Base-by-base conservation (phyloP, 2,888 invertebrate genomes). In the Eilema sororculum region DNA sequence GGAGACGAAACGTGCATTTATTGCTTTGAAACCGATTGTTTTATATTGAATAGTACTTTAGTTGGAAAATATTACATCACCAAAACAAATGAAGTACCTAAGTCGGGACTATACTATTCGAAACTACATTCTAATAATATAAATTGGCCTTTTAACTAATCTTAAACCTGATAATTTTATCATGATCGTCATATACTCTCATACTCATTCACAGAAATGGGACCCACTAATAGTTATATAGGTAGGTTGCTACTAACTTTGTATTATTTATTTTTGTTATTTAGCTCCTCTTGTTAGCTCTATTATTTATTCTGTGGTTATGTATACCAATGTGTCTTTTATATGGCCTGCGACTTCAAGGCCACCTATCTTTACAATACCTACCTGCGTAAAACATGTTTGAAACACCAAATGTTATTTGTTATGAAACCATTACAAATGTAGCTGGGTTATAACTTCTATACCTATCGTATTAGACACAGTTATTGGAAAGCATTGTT, bases 361-460 rank as follows among this genome's bases (percentile, higher is more conserved):
- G 46, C 22, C 52, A 67, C 8, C 37, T n/a, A 13, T 66, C 37
- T 41, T 58, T 33, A 65, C 22, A 65, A 37, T 24, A 33, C 22
- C 37, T n/a, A 41, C 63, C 22, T 22, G 28, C 20, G 24, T 37
- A 69, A 62, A 65, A 59, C 16, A 59, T 57, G 28, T 28, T 57
- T 22, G 56, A 25, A 65, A 30, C 28, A 46, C 60, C 20, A 64
- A 37, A 64, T 68, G 58, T 68, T 64, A 30, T 64, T 63, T 69
- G 52, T 64, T 69, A 61, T 61, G 30, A 65, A 24, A 60, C 65
- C 25, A 69, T 69, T 65, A 58, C 57, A 65, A 65, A 33, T 65
- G 37, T 59, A 69, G 22, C 56, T 56, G 59, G 65, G 30, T 59
- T 65, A 52, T 69, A 56, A 59, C 41, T 59, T 33, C 58, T 65